These are phyloP conservation scores for Lanius ludovicianus DNA, from an alignment of 2,113 vertebrate genomes.

Conservation along the genomic window DNA sequence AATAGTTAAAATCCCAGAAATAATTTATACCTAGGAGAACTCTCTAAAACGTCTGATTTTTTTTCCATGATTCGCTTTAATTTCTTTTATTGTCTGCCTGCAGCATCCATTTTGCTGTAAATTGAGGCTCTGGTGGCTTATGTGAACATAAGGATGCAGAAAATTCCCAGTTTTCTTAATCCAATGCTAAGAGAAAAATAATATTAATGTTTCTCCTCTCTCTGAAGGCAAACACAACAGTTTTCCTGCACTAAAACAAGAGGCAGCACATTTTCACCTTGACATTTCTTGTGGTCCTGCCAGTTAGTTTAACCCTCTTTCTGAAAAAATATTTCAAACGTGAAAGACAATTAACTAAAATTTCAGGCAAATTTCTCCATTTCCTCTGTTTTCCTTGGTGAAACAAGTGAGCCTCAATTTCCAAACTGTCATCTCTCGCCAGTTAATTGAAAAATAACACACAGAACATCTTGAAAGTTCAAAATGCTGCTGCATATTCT, in stretches of 20 bases:
- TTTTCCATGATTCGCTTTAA: background rate
- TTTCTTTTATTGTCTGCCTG: background rate
- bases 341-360: background rate
- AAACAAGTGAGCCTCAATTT: background rate
- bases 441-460: background rate
- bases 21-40: background rate
- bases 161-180: background rate
- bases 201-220: background rate
- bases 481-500: background rate
- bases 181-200: background rate
- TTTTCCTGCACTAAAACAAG: background rate
- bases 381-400: background rate
- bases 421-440: background rate
- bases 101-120: background rate
- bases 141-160: background rate
- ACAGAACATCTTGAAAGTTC: background rate
- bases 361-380: background rate
- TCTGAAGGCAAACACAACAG: background rate
- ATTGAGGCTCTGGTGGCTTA: background rate
- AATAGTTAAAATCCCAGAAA: background rate
- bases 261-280: background rate
- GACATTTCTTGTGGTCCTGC: background rate
- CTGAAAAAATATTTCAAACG: background rate
- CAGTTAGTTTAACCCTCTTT: background rate
- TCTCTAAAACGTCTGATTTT: background rate